A percentile compares a stretch with the other conserved stretches of the same genome.
Conservation (phyloP, 2,888 invertebrate species). For the Willowsia nigromaculata region DNA sequence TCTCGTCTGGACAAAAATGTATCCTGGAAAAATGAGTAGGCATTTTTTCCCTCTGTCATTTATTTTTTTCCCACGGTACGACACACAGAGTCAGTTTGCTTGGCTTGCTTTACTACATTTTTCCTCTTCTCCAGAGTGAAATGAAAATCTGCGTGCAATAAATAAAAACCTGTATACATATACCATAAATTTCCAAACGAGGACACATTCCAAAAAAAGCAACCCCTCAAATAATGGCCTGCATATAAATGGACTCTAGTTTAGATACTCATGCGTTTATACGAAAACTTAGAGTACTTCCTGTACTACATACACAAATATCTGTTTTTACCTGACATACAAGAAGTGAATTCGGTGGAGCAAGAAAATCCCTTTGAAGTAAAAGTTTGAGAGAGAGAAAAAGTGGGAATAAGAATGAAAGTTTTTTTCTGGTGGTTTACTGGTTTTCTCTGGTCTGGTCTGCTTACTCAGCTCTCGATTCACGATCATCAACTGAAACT, state of each 20-base stretch:
- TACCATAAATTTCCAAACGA: no score
- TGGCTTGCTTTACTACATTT: not conserved
- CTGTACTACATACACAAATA: not conserved
- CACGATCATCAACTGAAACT: not conserved
- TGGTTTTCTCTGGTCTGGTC: not conserved
- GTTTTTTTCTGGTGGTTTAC: conserved; percentile 22
- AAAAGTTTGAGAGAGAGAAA: conserved; percentile 13
- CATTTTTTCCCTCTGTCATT: not conserved
- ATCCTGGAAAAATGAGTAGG: not conserved
- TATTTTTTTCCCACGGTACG: conserved; percentile 3
- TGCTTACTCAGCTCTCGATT: conserved; percentile 28
- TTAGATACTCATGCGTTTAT: no score
- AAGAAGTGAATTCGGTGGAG: not conserved
- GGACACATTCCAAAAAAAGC: no score
- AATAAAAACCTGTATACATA: not conserved
- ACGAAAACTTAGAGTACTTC: no score
- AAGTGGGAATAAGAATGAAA: conserved; percentile 30
- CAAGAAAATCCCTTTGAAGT: conserved; percentile 39
- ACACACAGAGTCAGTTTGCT: not conserved
- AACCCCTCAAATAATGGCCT: no score
- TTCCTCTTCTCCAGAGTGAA: not conserved
- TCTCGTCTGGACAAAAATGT: not conserved
- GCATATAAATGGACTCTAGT: no score
- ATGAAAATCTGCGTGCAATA: conserved; percentile 40
- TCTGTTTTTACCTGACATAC: not conserved